Percentiles rank a stretch among this genome's conserved stretches.
These are phyloP conservation scores for Sebastes reedi DNA, from an alignment of 2,797 vertebrate genomes.

Conservation along the genomic window DNA sequence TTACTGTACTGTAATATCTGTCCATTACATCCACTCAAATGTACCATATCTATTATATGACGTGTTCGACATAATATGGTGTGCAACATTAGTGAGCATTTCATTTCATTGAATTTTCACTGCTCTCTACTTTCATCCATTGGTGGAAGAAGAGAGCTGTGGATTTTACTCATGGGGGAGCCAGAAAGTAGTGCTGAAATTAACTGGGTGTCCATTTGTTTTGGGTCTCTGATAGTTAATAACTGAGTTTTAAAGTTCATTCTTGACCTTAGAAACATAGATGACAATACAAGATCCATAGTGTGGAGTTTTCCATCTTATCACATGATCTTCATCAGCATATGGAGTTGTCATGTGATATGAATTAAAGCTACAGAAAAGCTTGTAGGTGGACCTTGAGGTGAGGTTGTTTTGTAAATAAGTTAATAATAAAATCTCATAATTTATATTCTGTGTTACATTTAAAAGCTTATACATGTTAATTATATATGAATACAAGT, in stretches of 20 bases:
- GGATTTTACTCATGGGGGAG: no score
- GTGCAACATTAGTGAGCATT: neutral
- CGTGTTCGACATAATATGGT: neutral
- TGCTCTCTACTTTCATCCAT: neutral
- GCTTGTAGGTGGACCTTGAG: neutral
- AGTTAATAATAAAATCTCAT: no score
- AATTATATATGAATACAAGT: no score
- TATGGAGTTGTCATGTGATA: neutral
- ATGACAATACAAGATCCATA: no score
- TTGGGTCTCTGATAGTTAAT: neutral
- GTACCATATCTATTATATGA: neutral
- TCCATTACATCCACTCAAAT: neutral
- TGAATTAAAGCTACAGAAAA: neutral
- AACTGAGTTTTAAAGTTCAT: neutral
- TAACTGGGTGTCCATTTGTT: neutral
- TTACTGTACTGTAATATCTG: neutral
- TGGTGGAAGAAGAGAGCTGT: neutral
- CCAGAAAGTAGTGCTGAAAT: no score
- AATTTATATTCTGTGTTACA: no score
- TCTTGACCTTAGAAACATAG: neutral
- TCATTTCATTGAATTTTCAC: neutral
- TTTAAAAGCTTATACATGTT: no score
- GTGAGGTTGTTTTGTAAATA: no score
- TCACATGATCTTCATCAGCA: neutral
- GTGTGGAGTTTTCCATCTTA: neutral